Percentiles rank a stretch among this genome's conserved stretches.
Evolutionary conservation across 2,888 invertebrate genomes (phyloP).

Genomic region (Euclidia mi): DNA sequence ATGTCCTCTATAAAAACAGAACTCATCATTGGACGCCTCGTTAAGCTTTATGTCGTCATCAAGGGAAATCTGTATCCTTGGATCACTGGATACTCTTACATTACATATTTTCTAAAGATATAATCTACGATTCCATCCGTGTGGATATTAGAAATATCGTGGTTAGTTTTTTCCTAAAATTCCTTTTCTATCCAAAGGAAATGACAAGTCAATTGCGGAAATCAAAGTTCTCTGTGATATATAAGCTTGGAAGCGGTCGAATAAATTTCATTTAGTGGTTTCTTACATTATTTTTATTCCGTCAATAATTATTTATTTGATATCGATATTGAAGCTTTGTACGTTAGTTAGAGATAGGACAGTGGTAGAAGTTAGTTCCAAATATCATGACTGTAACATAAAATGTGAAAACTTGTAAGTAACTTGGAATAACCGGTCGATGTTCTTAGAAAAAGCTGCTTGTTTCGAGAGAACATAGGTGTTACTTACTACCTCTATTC

Average conservation of each 20-base stretch:
- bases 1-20: slow-evolving; percentile 37
- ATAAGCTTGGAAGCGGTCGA: not conserved
- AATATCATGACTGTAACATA: too few relatives aligned
- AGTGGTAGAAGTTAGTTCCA: too few relatives aligned
- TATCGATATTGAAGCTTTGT: too few relatives aligned
- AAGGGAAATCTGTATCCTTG: slow-evolving; percentile 50
- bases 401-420: too few relatives aligned
- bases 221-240: not conserved
- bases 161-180: slow-evolving; percentile 28
- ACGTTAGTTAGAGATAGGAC: too few relatives aligned
- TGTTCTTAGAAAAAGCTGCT: too few relatives aligned
- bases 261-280: too few relatives aligned
- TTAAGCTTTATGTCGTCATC: slow-evolving; percentile 46
- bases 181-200: slow-evolving; percentile 27
- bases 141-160: slow-evolving; percentile 45
- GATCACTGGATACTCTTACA: slow-evolving; percentile 31
- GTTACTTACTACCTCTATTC: too few relatives aligned
- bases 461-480: too few relatives aligned
- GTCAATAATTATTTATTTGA: too few relatives aligned
- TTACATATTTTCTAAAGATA: slow-evolving; percentile 25
- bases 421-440: too few relatives aligned
- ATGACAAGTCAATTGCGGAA: slow-evolving; percentile 38
- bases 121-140: slow-evolving; percentile 30
- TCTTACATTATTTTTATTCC: too few relatives aligned
- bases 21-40: slow-evolving; percentile 46